These are phyloP conservation scores for Nephrotoma appendiculata DNA, from an alignment of 2,888 invertebrate species.

Conservation along the genomic window DNA sequence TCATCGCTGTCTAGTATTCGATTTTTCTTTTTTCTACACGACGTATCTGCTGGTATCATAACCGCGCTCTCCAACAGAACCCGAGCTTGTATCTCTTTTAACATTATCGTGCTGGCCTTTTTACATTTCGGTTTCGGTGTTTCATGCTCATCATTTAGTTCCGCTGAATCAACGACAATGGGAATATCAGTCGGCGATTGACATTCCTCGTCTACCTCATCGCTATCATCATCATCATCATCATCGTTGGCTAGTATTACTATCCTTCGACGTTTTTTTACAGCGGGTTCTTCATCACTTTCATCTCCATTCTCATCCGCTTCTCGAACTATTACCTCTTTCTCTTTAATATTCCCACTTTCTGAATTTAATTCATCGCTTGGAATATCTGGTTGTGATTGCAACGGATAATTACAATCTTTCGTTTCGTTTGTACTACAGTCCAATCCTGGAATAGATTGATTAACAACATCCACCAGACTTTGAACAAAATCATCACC, in stretches of 20 bases:
- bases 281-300: neutral
- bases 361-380: neutral
- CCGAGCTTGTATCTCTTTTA: conserved; percentile 7
- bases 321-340: neutral
- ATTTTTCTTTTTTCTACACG: neutral
- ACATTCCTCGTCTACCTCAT: neutral
- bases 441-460: neutral
- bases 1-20: conserved; percentile 7
- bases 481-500: neutral
- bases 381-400: neutral
- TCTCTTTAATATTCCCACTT: neutral
- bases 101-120: conserved; percentile 6
- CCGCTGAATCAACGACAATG: neutral
- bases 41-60: conserved; percentile 1
- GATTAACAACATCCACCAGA: neutral
- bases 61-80: conserved; percentile 5
- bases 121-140: conserved; percentile 9
- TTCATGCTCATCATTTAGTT: neutral
- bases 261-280: neutral
- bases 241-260: neutral
- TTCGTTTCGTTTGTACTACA: neutral
- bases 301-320: neutral
- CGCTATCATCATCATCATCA: neutral
- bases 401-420: neutral
- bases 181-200: neutral